A percentile compares a stretch with the other conserved stretches of the same genome.
Evolutionary conservation across 2,888 invertebrate species (phyloP).

Genomic region (Phaedon cochleariae): DNA sequence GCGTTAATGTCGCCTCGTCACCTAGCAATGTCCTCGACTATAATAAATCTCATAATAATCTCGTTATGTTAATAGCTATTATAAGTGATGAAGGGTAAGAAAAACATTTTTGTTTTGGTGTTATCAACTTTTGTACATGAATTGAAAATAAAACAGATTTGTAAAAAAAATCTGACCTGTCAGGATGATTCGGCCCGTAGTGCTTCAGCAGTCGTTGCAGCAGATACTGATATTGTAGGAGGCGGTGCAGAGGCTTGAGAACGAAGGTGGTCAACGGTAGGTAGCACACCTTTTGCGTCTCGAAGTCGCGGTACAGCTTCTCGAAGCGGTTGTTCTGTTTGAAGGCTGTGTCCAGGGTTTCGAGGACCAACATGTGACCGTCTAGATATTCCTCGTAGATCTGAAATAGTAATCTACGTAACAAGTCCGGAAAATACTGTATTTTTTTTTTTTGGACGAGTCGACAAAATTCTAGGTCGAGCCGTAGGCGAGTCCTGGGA

Average conservation of each 20-base stretch:
- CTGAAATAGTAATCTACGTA: slow-evolving; percentile 54
- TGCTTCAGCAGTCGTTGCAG: slow-evolving; percentile 77
- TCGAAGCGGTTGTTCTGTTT: slow-evolving; percentile 75
- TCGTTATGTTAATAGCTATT: no score
- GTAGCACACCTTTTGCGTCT: slow-evolving; percentile 85
- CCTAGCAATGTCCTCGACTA: no score
- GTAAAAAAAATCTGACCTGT: slow-evolving; percentile 75
- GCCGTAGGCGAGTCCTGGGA: no score
- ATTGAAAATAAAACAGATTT: no score
- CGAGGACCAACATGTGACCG: slow-evolving; percentile 78
- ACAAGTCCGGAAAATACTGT: no score
- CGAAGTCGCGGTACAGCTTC: slow-evolving; percentile 78
- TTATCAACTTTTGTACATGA: no score
- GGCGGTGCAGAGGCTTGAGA: slow-evolving; percentile 82
- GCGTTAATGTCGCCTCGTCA: no score
- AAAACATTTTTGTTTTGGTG: no score
- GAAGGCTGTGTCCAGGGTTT: slow-evolving; percentile 81
- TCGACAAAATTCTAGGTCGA: no score
- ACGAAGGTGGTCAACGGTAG: slow-evolving; percentile 85
- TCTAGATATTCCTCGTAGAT: slow-evolving; percentile 78
- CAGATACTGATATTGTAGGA: slow-evolving; percentile 83
- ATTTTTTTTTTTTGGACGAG: no score
- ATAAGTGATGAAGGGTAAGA: no score
- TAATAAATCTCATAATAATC: no score
- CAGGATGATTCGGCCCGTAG: slow-evolving; percentile 75